phyloP scores from a whole-genome alignment of 2,888 invertebrate genomes.

The Myopa testacea region DNA sequence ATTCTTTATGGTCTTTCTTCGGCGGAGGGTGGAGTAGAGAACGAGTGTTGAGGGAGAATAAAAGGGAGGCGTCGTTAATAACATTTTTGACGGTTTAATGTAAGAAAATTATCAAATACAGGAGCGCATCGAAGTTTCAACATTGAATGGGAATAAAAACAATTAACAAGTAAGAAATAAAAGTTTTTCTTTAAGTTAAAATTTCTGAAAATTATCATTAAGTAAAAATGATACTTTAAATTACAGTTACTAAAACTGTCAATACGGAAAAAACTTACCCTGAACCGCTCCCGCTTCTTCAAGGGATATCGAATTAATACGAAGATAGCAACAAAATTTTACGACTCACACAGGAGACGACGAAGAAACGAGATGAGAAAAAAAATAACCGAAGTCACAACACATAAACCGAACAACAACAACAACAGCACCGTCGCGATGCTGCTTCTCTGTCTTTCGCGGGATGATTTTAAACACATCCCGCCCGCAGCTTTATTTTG shows the following conservation, averaged over 20 bases:
- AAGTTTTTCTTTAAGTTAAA: no score
- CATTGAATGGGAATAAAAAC: no score
- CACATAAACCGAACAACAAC: background rate
- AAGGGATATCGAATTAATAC: background rate
- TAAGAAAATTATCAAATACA: background rate
- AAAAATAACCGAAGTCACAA: background rate
- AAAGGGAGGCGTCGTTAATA: background rate
- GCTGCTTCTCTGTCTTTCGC: background rate
- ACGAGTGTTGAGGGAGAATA: background rate
- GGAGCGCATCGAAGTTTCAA: background rate
- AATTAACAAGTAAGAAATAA: no score
- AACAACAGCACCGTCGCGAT: background rate
- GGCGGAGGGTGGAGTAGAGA: background rate
- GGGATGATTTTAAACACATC: background rate
- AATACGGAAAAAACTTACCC: no score
- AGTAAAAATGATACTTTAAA: no score
- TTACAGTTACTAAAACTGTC: no score
- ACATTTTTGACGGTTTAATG: background rate
- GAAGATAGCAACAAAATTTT: conserved; percentile 20
- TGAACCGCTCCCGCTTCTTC: background rate
- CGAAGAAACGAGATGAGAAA: background rate
- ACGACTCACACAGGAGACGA: conserved; percentile 13
- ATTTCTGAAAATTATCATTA: no score
- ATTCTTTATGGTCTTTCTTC: conserved; percentile 30
- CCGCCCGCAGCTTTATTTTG: conserved; percentile 11